Base-by-base conservation (phyloP, 1,140 invertebrate genomes). In the Aplysia californica region DNA sequence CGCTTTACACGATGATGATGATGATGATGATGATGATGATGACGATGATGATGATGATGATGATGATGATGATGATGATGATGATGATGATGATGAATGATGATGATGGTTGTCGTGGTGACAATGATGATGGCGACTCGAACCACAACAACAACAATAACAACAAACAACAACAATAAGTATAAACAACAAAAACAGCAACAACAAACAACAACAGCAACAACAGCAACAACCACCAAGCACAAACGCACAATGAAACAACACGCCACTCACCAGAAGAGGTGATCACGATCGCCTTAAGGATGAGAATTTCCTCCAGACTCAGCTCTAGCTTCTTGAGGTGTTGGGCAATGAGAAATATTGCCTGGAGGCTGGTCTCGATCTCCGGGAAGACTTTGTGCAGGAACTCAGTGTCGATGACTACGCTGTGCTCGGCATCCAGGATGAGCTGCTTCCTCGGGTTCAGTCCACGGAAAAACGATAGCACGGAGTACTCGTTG, bases 261-360 rank as follows among this genome's bases (percentile, higher is more conserved):
- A n/a, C 6, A 59, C 44, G 58, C 6, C 10, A 18, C 50, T 33
- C 15, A 70, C 68, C 68, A 50, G 68, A 55, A 10, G 68, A 70
- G 21, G 23, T 56, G 36, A 70, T 70, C 20, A 39, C 38, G n/a
- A 70, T 70, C 26, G 68, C 68, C 50, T 70, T 70, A 1, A 70
- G 29, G 29, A 70, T 70, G 0, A 70, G 20, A 31, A 44, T 56
- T 56, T 70, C 68, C 21, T 70, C 68, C 20, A 70, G 35, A 1
- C 44, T 41, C 1, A 70, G 50, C 38, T 70, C 35, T 1, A 70
- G 68, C 29, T 70, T 55, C 68, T 50, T 56, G 3, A 70, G 68
- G n/a, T 29, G 41, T 26, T n/a, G 33, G 1, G 68, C 55, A 21
- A 56, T 2, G 1, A 31, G n/a, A 3, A 56, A 23, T 26, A 70